These are phyloP conservation scores for Drosophila tani DNA, from an alignment of 1,140 invertebrate species.

Conservation along the genomic window DNA sequence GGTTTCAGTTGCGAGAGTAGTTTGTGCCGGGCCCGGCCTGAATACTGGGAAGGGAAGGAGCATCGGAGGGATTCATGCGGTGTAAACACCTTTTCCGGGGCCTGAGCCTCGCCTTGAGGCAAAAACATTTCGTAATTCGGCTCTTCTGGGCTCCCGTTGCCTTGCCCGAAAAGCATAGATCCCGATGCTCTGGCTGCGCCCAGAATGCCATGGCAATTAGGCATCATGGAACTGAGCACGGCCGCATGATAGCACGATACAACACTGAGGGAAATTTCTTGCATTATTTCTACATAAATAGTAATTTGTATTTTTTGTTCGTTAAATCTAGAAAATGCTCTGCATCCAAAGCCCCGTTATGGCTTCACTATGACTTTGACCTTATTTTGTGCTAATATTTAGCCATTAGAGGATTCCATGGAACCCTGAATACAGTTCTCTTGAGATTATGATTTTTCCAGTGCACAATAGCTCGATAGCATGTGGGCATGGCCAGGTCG, in stretches of 20 bases:
- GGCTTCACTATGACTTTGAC: neutral
- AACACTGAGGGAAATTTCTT: conserved; percentile 8
- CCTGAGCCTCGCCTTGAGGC: conserved; percentile 32
- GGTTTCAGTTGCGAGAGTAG: conserved; percentile 43
- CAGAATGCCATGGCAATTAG: conserved; percentile 54
- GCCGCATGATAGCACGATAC: conserved; percentile 14
- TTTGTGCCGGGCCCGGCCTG: conserved; percentile 8
- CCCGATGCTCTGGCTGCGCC: conserved; percentile 43
- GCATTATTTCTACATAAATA: too few relatives aligned
- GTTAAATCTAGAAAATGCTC: too few relatives aligned
- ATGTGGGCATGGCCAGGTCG: conserved; percentile 23
- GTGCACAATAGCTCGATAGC: conserved; percentile 25
- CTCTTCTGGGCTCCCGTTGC: conserved; percentile 34
- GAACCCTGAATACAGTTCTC: too few relatives aligned
- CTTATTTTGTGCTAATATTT: neutral
- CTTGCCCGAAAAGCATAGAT: conserved; percentile 43
- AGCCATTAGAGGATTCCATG: too few relatives aligned
- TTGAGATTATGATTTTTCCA: neutral
- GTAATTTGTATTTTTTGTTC: neutral
- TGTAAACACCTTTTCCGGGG: conserved; percentile 50
- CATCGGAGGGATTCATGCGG: conserved; percentile 23
- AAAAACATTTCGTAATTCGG: conserved; percentile 46
- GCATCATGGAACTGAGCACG: conserved; percentile 24
- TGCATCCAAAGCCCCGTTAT: neutral
- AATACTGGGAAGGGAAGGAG: neutral